Evolutionary conservation across 2,888 invertebrate genomes (phyloP), one percentile per base, ranked within the genome.

Genomic region (Apodemia zela): DNA sequence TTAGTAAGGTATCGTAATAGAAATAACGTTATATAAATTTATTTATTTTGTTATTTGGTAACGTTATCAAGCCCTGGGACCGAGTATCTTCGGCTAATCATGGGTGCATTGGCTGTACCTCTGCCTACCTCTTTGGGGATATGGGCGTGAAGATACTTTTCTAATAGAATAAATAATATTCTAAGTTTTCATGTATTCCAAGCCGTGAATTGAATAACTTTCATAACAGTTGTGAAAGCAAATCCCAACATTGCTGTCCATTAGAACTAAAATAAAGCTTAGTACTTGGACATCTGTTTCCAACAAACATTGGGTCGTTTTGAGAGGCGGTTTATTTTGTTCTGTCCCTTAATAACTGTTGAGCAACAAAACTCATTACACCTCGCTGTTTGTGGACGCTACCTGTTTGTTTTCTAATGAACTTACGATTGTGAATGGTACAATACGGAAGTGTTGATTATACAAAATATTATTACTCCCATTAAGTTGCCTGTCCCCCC

Each of bases 291-390:
- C 54, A 54, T 54, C 54, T 59, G 59, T 59, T 59, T 59, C 59
- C 38, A 54, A 25, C 54, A 15, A 54, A 25, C 54, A 15, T 54
- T 25, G 54, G 54, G 21, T 54, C 54, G 54, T 54, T 21, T 54
- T 54, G 54, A 15, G 51, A 21, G 54, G 17, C 54, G 21, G 54
- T 54, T 51, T 54, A 59, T 59, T 74, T 76, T 75, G 74, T 73
- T 77, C 76, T 84, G 82, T 82, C 81, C 82, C 77, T 78, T 87
- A 86, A 86, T 86, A 79, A 82, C 80, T 80, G 82, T 80, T 84
- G 76, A 83, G 87, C 87, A 89, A 89, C 88, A 87, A 89, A 90
- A 88, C 89, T 89, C 87, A 87, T 89, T 89, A 88, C 85, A 81
- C 75, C 76, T 69, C 75, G 80, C 80, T 80, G 81, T 85, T 84